Percentiles rank a stretch among this genome's conserved stretches.
Conservation (phyloP, 2,888 invertebrate genomes). For the Vannuccia rotundouncinata region DNA sequence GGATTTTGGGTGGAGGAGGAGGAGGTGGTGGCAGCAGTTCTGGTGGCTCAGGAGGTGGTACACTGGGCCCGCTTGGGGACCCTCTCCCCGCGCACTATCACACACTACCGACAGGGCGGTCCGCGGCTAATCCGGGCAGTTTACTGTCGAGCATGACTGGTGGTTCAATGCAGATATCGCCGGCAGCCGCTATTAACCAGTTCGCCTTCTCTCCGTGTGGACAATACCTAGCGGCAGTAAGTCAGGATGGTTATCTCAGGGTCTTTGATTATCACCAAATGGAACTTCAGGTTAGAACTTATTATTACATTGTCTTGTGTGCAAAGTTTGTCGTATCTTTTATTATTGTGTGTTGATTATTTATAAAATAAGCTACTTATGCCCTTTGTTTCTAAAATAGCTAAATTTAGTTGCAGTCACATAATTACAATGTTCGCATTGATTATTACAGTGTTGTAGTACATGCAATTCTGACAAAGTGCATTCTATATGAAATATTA, state of each 20-base stretch:
- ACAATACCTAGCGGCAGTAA: conserved; percentile 83
- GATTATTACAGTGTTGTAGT: too few species aligned
- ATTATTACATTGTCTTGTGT: too few species aligned
- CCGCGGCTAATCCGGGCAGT: not conserved
- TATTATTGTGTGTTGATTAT: too few species aligned
- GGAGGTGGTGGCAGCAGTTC: conserved; percentile 11
- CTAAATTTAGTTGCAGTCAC: too few species aligned
- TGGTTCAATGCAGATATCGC: not conserved
- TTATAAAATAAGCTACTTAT: too few species aligned
- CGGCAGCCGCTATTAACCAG: conserved; percentile 70
- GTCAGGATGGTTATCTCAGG: conserved; percentile 77
- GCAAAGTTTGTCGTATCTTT: too few species aligned
- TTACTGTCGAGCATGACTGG: not conserved
- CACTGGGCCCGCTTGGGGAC: not conserved
- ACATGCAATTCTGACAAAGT: too few species aligned
- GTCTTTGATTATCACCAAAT: conserved; percentile 94
- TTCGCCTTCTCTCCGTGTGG: conserved; percentile 91
- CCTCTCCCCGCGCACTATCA: conserved; percentile 1
- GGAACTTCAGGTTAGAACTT: conserved; percentile 64
- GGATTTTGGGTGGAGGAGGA: conserved; percentile 50
- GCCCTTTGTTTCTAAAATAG: too few species aligned
- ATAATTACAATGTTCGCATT: too few species aligned
- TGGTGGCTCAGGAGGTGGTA: conserved; percentile 14
- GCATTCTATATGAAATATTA: too few species aligned
- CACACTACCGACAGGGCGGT: not conserved